Base-by-base conservation (phyloP, 1,140 invertebrate species). In the Charaxes varanes region DNA sequence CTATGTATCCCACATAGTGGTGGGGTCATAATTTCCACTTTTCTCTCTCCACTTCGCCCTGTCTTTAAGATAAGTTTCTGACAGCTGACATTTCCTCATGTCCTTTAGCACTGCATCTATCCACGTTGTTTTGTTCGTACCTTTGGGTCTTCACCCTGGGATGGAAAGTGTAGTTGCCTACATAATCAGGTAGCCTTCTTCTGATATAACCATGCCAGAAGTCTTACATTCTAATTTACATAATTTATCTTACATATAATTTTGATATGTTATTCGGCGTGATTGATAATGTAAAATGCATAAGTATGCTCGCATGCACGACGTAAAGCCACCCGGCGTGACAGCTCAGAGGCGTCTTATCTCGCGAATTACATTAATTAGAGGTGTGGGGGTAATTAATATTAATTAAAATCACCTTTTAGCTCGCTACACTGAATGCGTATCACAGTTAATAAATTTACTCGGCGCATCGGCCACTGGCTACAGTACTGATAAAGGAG, bases 391-490 rank as follows among this genome's bases (percentile, higher is more conserved):
- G 47, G 72, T 82, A 77, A 79, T 82, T 77, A 79, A 79, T 82
- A 79, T 82, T 82, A 77, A 79, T 79, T 82, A 77, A 72, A 73
- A 74, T 77, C 77, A 76, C 67, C 72, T 78, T 73, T 81, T 77
- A 81, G 66, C 56, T 67, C 57, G 66, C 68, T 65, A 71, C 74
- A 76, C 62, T 72, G 69, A 77, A 71, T 66, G 68, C 74, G 72
- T 82, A 82, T 82, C 78, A 74, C 74, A 66, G 72, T 82, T 77
- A 82, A 82, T 82, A 82, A 82, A 82, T 82, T 79, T 74, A 62
- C 61, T 49, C 60, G 49, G 53, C 55, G 61, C 69, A 72, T 66
- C 66, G 64, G 53, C 61, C 53, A 52, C 57, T 67, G 60, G 58
- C 57, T 64, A 58, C 50, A 50, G 50, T 27, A 53, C 66, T 58